phyloP scores from a whole-genome alignment of 2,888 invertebrate species.

The Busseola fusca region DNA sequence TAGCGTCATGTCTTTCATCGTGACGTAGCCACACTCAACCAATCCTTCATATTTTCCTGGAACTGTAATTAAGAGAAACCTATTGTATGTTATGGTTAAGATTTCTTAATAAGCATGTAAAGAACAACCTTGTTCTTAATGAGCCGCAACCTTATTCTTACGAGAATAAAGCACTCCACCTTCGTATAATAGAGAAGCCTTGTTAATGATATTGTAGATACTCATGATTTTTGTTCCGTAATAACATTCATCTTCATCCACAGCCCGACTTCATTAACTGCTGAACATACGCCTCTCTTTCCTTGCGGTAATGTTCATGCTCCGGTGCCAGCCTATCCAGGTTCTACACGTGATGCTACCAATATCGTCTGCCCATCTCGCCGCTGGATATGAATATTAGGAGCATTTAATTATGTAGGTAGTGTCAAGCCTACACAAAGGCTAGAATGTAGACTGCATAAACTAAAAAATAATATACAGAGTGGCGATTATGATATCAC shows the following conservation, averaged over 20 bases:
- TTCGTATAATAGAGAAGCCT: neutral
- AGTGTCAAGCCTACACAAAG: too few species aligned
- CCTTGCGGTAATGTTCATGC: too few species aligned
- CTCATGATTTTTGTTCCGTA: neutral
- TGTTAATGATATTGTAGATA: neutral
- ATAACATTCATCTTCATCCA: neutral
- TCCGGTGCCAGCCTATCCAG: too few species aligned
- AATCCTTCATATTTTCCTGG: neutral
- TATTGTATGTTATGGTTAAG: neutral
- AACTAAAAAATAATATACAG: neutral
- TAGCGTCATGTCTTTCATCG: slow-evolving; percentile 9
- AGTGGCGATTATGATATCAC: too few species aligned
- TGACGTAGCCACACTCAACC: slow-evolving; percentile 11
- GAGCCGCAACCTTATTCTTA: neutral
- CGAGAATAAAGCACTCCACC: neutral
- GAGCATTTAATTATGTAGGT: too few species aligned
- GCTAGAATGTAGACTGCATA: neutral
- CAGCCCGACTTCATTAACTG: too few species aligned
- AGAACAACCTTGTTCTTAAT: too few species aligned
- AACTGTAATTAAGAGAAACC: slow-evolving; percentile 3
- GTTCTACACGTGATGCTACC: too few species aligned
- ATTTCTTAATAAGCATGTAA: neutral
- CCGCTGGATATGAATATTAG: too few species aligned
- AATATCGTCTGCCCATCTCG: too few species aligned
- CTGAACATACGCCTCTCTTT: too few species aligned